Evolutionary conservation across 2,888 invertebrate genomes (phyloP).

Genomic region (Keiferia lycopersicella): DNA sequence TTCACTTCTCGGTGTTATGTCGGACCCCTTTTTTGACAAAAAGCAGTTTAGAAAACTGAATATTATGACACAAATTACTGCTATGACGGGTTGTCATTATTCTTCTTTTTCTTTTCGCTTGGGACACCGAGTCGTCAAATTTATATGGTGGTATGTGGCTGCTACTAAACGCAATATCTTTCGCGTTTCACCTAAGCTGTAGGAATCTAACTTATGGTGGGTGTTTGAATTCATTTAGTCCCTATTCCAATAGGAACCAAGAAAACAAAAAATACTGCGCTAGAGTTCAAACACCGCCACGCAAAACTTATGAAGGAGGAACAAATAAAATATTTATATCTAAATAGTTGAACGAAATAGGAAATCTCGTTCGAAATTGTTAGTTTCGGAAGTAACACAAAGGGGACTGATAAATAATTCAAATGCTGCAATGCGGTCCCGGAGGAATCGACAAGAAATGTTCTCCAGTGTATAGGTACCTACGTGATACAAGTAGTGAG

Average conservation of each 20-base stretch:
- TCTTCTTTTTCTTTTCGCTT: too few species aligned
- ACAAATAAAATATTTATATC: conserved; percentile 47
- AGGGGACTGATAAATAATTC: conserved; percentile 74
- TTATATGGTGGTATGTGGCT: too few species aligned
- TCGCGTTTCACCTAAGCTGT: too few species aligned
- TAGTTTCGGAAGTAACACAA: conserved; percentile 62
- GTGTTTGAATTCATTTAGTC: neutral
- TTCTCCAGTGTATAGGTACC: conserved; percentile 48
- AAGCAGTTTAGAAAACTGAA: too few species aligned
- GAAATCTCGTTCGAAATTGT: conserved; percentile 48
- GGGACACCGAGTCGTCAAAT: too few species aligned
- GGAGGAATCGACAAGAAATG: conserved; percentile 61
- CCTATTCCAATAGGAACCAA: neutral
- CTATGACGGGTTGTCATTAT: too few species aligned
- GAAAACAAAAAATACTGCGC: conserved; percentile 8
- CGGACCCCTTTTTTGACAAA: too few species aligned
- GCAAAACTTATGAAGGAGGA: conserved; percentile 41
- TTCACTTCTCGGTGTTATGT: too few species aligned
- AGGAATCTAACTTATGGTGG: neutral
- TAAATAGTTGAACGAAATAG: conserved; percentile 44
- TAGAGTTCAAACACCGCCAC: conserved; percentile 38
- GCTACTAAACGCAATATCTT: too few species aligned
- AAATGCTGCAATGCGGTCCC: conserved; percentile 74
- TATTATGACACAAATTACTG: too few species aligned
- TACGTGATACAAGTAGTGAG: conserved; percentile 4